Base-by-base conservation (phyloP, 2,113 vertebrate species). In the Osmerus mordax region DNA sequence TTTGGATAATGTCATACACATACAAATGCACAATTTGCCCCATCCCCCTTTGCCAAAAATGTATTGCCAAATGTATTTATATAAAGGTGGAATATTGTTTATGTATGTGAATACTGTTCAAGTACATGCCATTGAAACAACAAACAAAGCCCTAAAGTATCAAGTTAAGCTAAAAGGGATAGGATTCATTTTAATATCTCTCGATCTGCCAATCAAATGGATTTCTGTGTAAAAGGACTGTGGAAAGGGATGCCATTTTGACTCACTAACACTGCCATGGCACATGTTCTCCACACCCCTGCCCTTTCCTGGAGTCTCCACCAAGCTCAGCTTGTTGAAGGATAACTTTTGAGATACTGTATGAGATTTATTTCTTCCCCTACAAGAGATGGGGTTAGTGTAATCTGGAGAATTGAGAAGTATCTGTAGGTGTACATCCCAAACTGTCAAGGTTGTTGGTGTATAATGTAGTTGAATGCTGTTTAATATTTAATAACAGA, bases 41-140 rank as follows among this genome's bases (percentile, higher is more conserved):
- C 41, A 47, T 47, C 7, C 41, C 7, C 67, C 21, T 63, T 87
- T 87, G 78, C 83, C 81, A 85, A 88, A 89, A 82, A 55, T 79
- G 82, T 76, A 28, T 89, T 90, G 87, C 90, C 90, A 90, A 90
- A 90, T 90, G 84, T 89, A 89, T 88, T 91, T 87, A 86, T 84
- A 74, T 84, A 74, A 83, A 67, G 82, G 86, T 80, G 51, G 87
- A 84, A 81, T 89, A 89, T 87, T 89, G 80, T 87, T 78, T 83
- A 86, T 83, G 83, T 88, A 74, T 79, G 82, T 87, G 83, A 65
- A 84, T 83, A 87, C 75, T 89, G 75, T 76, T 86, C 84, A 53
- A 88, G 85, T 79, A 84, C 84, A 83, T 16, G 53, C 59, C 32
- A 51, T 11, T 19, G 3, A 62, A 68, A 55, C 16, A 11, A 47